Evolutionary conservation across 2,888 invertebrate species (phyloP), one percentile per base, ranked within the genome.

Genomic region (Acleris emargana): DNA sequence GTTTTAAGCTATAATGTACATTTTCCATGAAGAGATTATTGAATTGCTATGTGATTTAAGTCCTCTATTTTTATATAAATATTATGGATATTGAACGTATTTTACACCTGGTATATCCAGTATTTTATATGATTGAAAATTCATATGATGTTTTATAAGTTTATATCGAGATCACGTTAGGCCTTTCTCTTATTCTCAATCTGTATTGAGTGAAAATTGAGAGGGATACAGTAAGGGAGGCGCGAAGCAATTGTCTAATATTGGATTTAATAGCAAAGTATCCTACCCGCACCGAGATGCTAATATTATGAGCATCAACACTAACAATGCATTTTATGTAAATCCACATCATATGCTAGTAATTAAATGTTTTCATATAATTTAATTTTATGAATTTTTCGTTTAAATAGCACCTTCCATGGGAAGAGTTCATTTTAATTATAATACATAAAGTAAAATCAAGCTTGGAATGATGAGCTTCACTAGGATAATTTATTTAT

Each of bases 381-480:
- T 52, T 66, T 66, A 38, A 69, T 64, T 64, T 55, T 53, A 71
- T 66, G 66, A 64, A 69, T 70, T 71, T 70, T 69, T 64, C 71
- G 5, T 62, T 68, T 20, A 52, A 69, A 63, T 84, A 84, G 84
- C 84, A 84, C 84, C 84, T 84, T 84, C 84, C 84, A 78, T 76
- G 74, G 84, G 83, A 84, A 83, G 83, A 66, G 66, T 71, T 67
- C 55, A 51, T 59, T 45, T 38, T 51, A 63, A 54, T 58, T 64
- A 59, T 64, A 61, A 32, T 51, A 62, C 43, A 50, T 5, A 63
- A 51, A 52, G 18, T 63, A 45, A 57, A 38, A 28, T 43, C 42
- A 42, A 38, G 45, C 17, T 47, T 25, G 28, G 45, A 43, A 38
- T 42, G 22, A 53, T 64, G 64, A 59, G 58, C 58, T 43, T 38